Evolutionary conservation across 2,113 vertebrate genomes (phyloP), one percentile per base, ranked within the genome.

Genomic region (Gnathonemus longibarbis): DNA sequence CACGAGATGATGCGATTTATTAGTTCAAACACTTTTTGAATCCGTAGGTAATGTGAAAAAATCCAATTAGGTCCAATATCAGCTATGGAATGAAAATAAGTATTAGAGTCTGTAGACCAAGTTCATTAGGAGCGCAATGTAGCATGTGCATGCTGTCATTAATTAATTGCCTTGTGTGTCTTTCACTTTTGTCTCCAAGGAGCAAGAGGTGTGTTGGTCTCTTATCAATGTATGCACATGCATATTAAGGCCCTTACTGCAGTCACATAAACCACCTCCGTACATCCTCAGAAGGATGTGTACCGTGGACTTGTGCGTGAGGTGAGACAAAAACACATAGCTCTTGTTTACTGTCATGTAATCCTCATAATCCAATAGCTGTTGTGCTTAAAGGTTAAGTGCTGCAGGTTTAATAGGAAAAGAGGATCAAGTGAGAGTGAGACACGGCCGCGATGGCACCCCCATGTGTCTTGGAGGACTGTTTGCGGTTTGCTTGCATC

Each of bases 321-420:
- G 92, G 90, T 93, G 93, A 94, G 15, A 11, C 88, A 91, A 90
- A 94, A 94, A 4, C 92, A 91, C 92, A 91, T 88, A 91, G 90
- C 91, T 93, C 87, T 90, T 94, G 92, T 94, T 94, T 93, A 89
- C 88, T 90, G 80, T 91, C 88, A 77, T 93, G 91, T 94, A 94
- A 95, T 95, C 92, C 93, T 66, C 19, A 49, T 94, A 93, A 95
- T 94, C 93, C 91, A 91, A 93, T 93, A 93, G 93, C 95, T 93
- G 92, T 90, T 91, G 91, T 91, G 93, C 91, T 93, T 88, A 84
- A 39, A 74, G 89, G 89, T 50, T 62, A 89, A 10, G 49, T 88
- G 56, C 93, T 91, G 92, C 88, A 93, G 93, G 92, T 94, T 93
- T 42, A 92, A 92, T 24, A 74, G 88, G 89, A 91, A 91, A 92